These are phyloP conservation scores for Pseudopodoces humilis DNA, from an alignment of 2,113 vertebrate genomes.

Conservation along the genomic window DNA sequence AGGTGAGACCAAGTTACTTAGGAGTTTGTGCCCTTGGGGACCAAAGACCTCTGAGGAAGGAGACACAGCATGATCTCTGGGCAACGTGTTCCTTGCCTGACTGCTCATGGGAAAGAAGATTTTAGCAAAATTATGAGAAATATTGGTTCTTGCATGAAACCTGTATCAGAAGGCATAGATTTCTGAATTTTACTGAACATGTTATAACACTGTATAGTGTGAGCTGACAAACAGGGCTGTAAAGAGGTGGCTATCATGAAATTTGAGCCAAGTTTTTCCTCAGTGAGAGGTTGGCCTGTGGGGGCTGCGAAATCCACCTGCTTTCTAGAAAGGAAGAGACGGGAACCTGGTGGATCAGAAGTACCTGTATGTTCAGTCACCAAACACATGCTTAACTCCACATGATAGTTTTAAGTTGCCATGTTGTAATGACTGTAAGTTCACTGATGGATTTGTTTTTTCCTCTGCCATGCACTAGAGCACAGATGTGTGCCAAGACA, in stretches of 20 bases:
- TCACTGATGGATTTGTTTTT: not conserved
- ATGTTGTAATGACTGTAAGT: not conserved
- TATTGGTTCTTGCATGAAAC: not conserved
- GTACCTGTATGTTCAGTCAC: not conserved
- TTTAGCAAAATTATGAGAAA: not conserved
- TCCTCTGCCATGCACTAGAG: not conserved
- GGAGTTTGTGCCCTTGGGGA: not conserved
- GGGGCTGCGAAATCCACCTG: not conserved
- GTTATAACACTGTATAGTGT: not conserved
- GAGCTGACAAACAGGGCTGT: not conserved
- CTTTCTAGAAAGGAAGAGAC: not conserved
- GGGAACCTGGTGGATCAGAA: not conserved
- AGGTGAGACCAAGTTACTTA: not conserved
- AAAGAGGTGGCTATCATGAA: not conserved
- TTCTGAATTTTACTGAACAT: not conserved
- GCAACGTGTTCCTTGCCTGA: not conserved
- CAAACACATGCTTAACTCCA: not conserved
- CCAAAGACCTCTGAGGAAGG: not conserved
- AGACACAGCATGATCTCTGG: not conserved
- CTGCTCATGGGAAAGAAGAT: not conserved
- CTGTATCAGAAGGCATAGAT: not conserved
- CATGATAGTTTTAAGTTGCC: not conserved
- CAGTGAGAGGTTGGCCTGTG: not conserved
- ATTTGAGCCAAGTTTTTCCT: not conserved
- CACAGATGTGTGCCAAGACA: not conserved